These are phyloP conservation scores for Cryptosula pallasiana DNA, from an alignment of 2,888 invertebrate genomes.

Conservation along the genomic window DNA sequence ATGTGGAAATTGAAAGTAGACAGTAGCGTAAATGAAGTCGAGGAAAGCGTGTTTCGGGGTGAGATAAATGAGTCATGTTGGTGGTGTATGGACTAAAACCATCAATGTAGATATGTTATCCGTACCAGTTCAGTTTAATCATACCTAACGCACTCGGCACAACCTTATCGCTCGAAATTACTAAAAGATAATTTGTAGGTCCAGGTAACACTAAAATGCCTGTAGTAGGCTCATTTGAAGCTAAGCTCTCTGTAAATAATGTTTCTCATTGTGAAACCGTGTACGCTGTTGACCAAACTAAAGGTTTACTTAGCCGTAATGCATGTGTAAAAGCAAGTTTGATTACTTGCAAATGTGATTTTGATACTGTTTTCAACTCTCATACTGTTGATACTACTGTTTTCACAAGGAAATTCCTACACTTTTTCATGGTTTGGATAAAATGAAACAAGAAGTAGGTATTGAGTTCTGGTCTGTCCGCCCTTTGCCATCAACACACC, in stretches of 20 bases:
- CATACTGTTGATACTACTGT: background rate
- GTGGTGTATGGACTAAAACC: background rate
- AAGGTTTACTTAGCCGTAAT: conserved; percentile 4
- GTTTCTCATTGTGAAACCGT: background rate
- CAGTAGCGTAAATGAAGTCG: background rate
- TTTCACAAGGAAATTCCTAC: background rate
- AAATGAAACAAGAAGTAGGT: background rate
- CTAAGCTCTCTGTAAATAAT: background rate
- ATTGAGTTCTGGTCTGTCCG: background rate
- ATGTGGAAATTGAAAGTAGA: background rate
- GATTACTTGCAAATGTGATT: conserved; percentile 2
- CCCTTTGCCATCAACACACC: conserved; percentile 4
- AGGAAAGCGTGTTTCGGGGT: conserved; percentile 9
- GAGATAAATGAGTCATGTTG: background rate
- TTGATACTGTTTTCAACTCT: background rate
- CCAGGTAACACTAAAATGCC: conserved; percentile 14
- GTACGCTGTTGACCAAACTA: conserved; percentile 6
- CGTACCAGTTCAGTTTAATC: background rate
- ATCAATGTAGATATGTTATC: background rate
- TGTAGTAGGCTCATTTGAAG: background rate
- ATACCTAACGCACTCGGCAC: background rate
- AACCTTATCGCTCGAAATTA: background rate
- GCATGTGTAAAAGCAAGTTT: conserved; percentile 9
- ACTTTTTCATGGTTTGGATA: background rate
- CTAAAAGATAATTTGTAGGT: background rate